Evolutionary conservation across 2,113 vertebrate species (phyloP).

Genomic region (Crotalus horridus): DNA sequence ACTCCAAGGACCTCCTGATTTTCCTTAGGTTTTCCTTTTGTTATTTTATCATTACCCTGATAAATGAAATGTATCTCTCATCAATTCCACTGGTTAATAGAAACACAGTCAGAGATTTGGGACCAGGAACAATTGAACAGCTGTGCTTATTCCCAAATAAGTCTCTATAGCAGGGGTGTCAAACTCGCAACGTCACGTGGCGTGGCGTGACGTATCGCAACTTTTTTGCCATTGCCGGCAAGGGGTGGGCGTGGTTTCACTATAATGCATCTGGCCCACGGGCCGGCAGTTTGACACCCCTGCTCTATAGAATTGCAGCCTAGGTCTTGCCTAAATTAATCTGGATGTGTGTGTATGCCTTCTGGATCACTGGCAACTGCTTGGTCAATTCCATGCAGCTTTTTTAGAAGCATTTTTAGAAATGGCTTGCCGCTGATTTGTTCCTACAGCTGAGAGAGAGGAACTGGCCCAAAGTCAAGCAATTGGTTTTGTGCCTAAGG

Average conservation of each 20-base stretch:
- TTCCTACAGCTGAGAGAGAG: not conserved
- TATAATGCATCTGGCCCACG: too few relatives aligned
- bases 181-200: too few relatives aligned
- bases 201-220: accelerated
- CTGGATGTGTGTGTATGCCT: not conserved
- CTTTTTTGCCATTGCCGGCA: too few relatives aligned
- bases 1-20: not conserved
- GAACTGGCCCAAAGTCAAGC: not conserved
- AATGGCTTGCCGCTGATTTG: not conserved
- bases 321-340: not conserved
- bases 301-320: not conserved
- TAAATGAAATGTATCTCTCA: not conserved
- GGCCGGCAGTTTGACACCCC: too few relatives aligned
- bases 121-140: not conserved
- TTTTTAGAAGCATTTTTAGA: not conserved
- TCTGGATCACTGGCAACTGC: not conserved
- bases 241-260: too few relatives aligned
- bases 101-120: not conserved
- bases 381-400: not conserved
- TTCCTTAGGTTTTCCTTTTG: not conserved
- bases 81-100: not conserved
- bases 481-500: not conserved
- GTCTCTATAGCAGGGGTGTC: not conserved
- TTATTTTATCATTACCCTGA: not conserved
- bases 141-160: not conserved